phyloP scores from a whole-genome alignment of 92 coral and sea anemone species.

The Anthopleura xanthogrammica region DNA sequence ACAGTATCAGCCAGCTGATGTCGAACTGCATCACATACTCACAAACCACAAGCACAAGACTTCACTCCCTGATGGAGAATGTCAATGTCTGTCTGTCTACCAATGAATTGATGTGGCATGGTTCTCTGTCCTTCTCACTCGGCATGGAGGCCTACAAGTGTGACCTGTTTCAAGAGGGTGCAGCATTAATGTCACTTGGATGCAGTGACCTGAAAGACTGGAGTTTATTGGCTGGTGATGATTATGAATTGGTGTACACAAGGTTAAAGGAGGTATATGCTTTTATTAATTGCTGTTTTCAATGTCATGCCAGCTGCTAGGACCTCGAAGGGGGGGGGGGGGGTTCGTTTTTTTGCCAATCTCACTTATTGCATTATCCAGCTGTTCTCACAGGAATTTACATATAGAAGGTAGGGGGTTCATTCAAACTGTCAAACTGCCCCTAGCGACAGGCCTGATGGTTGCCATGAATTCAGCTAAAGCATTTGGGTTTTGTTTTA shows the following conservation, averaged over 20 bases:
- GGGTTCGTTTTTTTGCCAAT: too few species aligned
- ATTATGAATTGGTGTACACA: background rate
- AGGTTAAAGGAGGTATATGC: conserved; percentile 22
- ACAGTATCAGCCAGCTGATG: conserved; percentile 24
- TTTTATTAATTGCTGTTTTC: too few species aligned
- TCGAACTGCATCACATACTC: conserved; percentile 30
- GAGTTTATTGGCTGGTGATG: conserved; percentile 56
- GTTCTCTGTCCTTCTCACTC: conserved; percentile 56
- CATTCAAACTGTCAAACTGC: too few species aligned
- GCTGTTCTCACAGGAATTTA: too few species aligned
- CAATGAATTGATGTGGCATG: conserved; percentile 73
- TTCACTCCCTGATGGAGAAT: conserved; percentile 38
- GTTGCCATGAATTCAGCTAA: too few species aligned
- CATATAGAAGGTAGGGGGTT: too few species aligned
- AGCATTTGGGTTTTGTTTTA: too few species aligned
- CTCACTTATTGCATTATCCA: too few species aligned
- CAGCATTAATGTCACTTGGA: conserved; percentile 66
- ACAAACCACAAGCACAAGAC: conserved; percentile 38
- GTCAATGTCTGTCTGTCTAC: conserved; percentile 29
- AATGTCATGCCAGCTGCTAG: too few species aligned
- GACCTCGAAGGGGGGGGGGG: too few species aligned
- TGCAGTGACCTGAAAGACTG: conserved; percentile 72
- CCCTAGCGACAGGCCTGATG: too few species aligned
- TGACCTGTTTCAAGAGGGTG: conserved; percentile 62
- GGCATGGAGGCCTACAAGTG: conserved; percentile 70